Evolutionary conservation across 2,888 invertebrate species (phyloP).

Genomic region (Heteromyza rotundicornis): DNA sequence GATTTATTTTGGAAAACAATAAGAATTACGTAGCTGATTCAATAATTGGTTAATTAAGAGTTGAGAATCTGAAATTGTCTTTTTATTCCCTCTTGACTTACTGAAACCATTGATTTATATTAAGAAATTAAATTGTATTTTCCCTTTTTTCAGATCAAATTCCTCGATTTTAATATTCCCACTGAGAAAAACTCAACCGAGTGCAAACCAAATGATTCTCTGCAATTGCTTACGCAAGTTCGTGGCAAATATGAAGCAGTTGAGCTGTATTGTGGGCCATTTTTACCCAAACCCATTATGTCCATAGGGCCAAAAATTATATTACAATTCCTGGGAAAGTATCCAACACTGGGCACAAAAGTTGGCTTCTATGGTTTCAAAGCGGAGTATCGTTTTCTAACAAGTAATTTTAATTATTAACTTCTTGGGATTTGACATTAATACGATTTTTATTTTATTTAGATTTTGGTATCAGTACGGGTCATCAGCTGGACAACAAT

Average conservation of each 20-base stretch:
- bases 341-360: slow-evolving; percentile 68
- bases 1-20: background rate
- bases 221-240: slow-evolving; percentile 74
- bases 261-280: slow-evolving; percentile 84
- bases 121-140: too few species aligned
- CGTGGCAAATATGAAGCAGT: slow-evolving; percentile 85
- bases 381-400: slow-evolving; percentile 86
- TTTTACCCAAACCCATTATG: slow-evolving; percentile 86
- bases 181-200: slow-evolving; percentile 52
- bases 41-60: too few species aligned
- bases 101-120: too few species aligned
- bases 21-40: too few species aligned
- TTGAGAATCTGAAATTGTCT: too few species aligned
- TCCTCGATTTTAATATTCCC: slow-evolving; percentile 60
- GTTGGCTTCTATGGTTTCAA: slow-evolving; percentile 81
- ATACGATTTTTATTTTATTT: too few species aligned
- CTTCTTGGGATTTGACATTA: too few species aligned
- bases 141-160: slow-evolving; percentile 51
- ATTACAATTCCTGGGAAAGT: slow-evolving; percentile 81
- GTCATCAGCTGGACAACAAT: slow-evolving; percentile 77
- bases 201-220: slow-evolving; percentile 54
- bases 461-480: slow-evolving; percentile 90
- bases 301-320: slow-evolving; percentile 87
- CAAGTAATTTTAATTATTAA: slow-evolving; percentile 68
- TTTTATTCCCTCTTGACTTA: too few species aligned